These are phyloP conservation scores for Rhabdomys pumilio DNA, from an alignment of 2,797 vertebrate species.

Conservation along the genomic window DNA sequence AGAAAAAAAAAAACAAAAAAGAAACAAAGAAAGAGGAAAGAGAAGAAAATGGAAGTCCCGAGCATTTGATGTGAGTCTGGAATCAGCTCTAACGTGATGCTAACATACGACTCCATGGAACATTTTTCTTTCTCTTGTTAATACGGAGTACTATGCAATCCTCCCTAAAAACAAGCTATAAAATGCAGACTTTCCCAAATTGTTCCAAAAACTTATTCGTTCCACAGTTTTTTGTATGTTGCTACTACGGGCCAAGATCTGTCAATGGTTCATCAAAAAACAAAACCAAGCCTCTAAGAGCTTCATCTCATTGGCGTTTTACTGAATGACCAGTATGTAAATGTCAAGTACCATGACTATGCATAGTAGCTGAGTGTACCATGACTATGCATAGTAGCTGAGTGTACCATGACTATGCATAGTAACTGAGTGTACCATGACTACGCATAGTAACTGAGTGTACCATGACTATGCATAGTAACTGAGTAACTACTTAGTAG, in stretches of 20 bases:
- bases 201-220: neutral
- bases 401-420: no score
- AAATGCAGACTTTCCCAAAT: neutral
- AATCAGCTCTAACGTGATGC: neutral
- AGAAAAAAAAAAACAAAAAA: slow-evolving; percentile 28
- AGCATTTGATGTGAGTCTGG: neutral
- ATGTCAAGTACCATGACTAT: neutral
- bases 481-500: neutral
- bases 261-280: neutral
- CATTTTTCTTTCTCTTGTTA: neutral
- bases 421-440: no score
- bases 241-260: neutral
- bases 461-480: no score
- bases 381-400: no score
- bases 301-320: neutral
- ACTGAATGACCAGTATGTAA: neutral
- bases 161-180: neutral
- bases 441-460: no score
- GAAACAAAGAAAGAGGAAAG: neutral
- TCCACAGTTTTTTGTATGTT: neutral
- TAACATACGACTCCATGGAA: neutral
- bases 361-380: no score
- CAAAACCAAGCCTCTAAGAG: neutral
- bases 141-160: neutral
- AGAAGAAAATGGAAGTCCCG: neutral